Conservation (phyloP, 2,888 invertebrate genomes). For the Drosophila engyochracea region DNA sequence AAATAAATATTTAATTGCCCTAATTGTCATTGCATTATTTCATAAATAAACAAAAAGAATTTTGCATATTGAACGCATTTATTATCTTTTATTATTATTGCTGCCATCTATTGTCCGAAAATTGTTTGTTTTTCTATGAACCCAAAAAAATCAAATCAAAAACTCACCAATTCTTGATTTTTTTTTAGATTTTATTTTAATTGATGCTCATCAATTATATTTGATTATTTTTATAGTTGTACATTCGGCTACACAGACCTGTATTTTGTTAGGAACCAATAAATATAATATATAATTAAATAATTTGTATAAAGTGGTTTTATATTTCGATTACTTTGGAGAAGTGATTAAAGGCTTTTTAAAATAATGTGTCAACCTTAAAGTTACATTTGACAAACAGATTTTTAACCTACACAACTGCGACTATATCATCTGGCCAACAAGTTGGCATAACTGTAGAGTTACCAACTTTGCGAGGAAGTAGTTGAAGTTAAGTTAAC, state of each 20-base stretch:
- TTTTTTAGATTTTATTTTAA: neutral
- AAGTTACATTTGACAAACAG: slow-evolving; percentile 3
- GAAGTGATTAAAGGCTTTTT: neutral
- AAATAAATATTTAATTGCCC: slow-evolving; percentile 73
- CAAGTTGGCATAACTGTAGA: neutral
- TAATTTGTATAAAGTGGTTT: neutral
- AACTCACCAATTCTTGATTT: slow-evolving; percentile 4
- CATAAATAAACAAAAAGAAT: slow-evolving; percentile 63
- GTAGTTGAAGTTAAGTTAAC: neutral
- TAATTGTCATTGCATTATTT: slow-evolving; percentile 70
- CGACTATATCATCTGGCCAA: neutral
- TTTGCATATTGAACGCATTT: slow-evolving; percentile 56
- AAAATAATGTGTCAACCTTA: neutral
- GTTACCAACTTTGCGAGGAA: neutral
- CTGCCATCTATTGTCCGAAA: slow-evolving; percentile 27
- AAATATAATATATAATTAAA: neutral
- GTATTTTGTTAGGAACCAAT: neutral
- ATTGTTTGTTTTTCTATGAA: slow-evolving; percentile 35
- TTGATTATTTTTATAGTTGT: neutral
- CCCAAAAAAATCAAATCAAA: slow-evolving; percentile 11
- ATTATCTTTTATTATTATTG: slow-evolving; percentile 43
- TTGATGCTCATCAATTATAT: neutral
- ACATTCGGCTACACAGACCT: neutral
- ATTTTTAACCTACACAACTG: slow-evolving; percentile 1
- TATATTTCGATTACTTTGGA: neutral